A percentile compares a stretch with the other conserved stretches of the same genome.
Conservation (phyloP, 1,140 invertebrate species). For the Diorhabda sublineata region DNA sequence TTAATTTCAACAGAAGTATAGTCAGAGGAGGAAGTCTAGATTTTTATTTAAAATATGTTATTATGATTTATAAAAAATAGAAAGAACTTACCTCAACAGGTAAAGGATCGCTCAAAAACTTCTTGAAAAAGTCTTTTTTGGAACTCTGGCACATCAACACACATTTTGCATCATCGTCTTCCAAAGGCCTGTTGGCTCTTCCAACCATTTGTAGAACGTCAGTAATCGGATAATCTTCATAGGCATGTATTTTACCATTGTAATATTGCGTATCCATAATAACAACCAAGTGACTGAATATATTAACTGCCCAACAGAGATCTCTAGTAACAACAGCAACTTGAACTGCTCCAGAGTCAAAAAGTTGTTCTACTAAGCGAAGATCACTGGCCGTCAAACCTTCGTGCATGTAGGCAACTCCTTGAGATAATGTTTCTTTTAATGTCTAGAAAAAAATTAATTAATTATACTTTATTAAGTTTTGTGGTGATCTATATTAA, state of each 20-base stretch:
- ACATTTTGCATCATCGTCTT: conserved; percentile 93
- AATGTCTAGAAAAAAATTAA: conserved; percentile 56
- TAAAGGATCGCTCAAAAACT: conserved; percentile 95
- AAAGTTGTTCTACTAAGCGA: conserved; percentile 86
- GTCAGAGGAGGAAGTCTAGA: too few species aligned
- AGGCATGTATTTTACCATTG: conserved; percentile 88
- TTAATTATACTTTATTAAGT: conserved; percentile 4
- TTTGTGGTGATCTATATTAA: conserved; percentile 3
- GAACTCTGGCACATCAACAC: conserved; percentile 95
- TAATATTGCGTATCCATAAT: conserved; percentile 98
- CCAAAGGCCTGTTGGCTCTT: conserved; percentile 79
- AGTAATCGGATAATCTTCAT: conserved; percentile 97
- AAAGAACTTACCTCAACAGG: conserved; percentile 84
- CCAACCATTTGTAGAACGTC: conserved; percentile 98
- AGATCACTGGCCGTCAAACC: conserved; percentile 81
- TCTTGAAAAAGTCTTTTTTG: conserved; percentile 99
- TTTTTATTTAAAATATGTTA: too few species aligned
- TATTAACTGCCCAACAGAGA: conserved; percentile 87
- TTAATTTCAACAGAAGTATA: too few species aligned
- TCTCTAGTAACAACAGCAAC: conserved; percentile 86
- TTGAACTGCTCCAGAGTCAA: conserved; percentile 91
- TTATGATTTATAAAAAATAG: conserved; percentile 10
- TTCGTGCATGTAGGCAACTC: conserved; percentile 97
- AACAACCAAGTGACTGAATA: conserved; percentile 85
- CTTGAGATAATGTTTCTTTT: conserved; percentile 82